Evolutionary conservation across 2,888 invertebrate genomes (phyloP).

Genomic region (Ceramica pisi): DNA sequence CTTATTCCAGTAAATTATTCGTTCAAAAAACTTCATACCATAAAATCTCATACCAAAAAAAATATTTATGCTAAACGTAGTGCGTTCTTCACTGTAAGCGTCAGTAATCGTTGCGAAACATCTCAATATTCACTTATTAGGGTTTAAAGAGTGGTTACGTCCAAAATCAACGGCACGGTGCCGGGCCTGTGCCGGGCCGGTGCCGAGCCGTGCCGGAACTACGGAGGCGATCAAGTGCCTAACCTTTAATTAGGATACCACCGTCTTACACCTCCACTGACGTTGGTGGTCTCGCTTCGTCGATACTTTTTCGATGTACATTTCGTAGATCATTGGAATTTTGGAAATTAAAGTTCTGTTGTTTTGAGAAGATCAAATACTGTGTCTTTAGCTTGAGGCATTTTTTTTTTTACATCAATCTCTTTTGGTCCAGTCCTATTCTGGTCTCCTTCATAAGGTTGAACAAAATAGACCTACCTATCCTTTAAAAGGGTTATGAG

Average conservation of each 20-base stretch:
- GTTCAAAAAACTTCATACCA: not conserved
- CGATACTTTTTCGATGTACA: slow-evolving; percentile 53
- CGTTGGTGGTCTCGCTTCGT: slow-evolving; percentile 76
- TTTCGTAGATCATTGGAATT: slow-evolving; percentile 55
- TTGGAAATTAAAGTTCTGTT: slow-evolving; percentile 47
- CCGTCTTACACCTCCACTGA: slow-evolving; percentile 69
- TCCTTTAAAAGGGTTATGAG: not conserved
- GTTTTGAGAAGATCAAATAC: not conserved
- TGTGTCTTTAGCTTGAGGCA: not conserved
- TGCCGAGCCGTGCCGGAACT: slow-evolving; percentile 81
- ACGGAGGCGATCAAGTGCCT: slow-evolving; percentile 76
- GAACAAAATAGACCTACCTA: too few relatives aligned
- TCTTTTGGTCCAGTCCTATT: not conserved
- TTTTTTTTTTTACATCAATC: not conserved
- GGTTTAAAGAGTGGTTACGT: slow-evolving; percentile 60
- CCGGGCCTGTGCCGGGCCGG: slow-evolving; percentile 40
- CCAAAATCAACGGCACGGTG: slow-evolving; percentile 69
- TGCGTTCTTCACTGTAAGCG: slow-evolving; percentile 27
- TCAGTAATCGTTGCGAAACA: slow-evolving; percentile 53
- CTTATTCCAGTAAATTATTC: too few relatives aligned
- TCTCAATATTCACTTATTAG: slow-evolving; percentile 62
- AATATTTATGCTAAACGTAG: slow-evolving; percentile 33
- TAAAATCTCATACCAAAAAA: not conserved
- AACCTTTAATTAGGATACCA: slow-evolving; percentile 79
- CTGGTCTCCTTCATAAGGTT: not conserved